Conservation (phyloP, 2,888 invertebrate genomes). For the Pachydiplax longipennis region DNA sequence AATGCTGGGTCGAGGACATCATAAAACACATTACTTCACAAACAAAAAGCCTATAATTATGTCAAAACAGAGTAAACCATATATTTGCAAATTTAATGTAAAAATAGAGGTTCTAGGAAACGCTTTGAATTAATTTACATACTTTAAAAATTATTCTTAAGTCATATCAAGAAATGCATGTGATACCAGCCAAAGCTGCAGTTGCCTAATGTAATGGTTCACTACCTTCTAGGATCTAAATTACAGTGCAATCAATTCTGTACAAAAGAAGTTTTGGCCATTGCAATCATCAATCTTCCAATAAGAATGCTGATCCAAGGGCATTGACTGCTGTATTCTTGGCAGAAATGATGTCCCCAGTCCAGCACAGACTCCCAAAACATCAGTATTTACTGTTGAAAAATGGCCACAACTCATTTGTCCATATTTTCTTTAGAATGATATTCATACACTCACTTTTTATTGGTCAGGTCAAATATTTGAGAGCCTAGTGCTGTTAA, state of each 20-base stretch:
- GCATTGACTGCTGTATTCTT: conserved; percentile 34
- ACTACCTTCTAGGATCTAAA: conserved; percentile 23
- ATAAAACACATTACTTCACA: conserved; percentile 5
- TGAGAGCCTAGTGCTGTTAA: conserved; percentile 36
- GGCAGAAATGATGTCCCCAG: conserved; percentile 43
- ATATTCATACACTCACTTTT: conserved; percentile 40
- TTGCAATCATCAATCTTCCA: conserved; percentile 37
- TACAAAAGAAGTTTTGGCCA: conserved; percentile 31
- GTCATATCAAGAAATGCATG: conserved; percentile 35
- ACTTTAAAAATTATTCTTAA: conserved; percentile 25
- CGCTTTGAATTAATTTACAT: conserved; percentile 33
- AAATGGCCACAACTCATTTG: conserved; percentile 37
- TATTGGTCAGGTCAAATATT: conserved; percentile 40
- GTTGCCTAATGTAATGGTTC: conserved; percentile 28
- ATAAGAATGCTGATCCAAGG: conserved; percentile 27
- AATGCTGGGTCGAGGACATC: conserved; percentile 44
- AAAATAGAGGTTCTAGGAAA: conserved; percentile 42
- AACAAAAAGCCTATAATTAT: background rate
- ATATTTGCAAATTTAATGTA: conserved; percentile 31
- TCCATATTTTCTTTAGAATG: conserved; percentile 30
- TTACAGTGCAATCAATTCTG: conserved; percentile 33
- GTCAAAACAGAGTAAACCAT: conserved; percentile 19
- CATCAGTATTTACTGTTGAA: conserved; percentile 27
- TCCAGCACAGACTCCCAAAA: conserved; percentile 37
- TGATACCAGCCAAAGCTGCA: conserved; percentile 24